Percentiles rank a stretch among this genome's conserved stretches.
phyloP scores from a whole-genome alignment of 2,888 invertebrate species.

The Drosophila peninsularis region DNA sequence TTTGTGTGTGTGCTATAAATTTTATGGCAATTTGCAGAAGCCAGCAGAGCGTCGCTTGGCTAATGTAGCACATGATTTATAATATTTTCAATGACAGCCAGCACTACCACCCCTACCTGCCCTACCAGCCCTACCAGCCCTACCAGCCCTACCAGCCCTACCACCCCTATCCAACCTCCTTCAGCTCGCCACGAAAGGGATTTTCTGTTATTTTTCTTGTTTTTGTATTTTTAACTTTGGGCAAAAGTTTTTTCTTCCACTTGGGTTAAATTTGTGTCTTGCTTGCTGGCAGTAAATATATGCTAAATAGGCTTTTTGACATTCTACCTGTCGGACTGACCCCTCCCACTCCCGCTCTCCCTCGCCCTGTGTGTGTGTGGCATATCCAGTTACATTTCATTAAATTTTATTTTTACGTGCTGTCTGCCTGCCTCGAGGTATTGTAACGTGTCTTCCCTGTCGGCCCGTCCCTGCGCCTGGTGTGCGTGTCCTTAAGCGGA shows the following conservation, averaged over 20 bases:
- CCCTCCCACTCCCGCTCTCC: background rate
- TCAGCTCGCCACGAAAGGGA: slow-evolving; percentile 47
- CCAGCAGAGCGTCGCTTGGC: slow-evolving; percentile 66
- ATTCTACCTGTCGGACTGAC: slow-evolving; percentile 66
- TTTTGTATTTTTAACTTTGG: slow-evolving; percentile 25
- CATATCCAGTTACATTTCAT: slow-evolving; percentile 81
- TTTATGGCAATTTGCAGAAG: slow-evolving; percentile 72
- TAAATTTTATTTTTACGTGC: slow-evolving; percentile 79
- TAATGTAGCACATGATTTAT: slow-evolving; percentile 81
- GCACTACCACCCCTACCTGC: background rate
- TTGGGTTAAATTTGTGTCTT: slow-evolving; percentile 29
- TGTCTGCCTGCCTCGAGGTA: slow-evolving; percentile 55
- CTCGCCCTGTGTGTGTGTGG: slow-evolving; percentile 30
- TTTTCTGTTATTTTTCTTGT: slow-evolving; percentile 43
- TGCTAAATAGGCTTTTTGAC: slow-evolving; percentile 81
- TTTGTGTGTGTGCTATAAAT: slow-evolving; percentile 66
- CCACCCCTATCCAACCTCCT: background rate
- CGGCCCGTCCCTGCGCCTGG: slow-evolving; percentile 1
- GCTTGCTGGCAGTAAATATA: slow-evolving; percentile 70
- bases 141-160: no score
- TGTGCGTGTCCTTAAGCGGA: slow-evolving; percentile 79
- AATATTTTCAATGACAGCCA: slow-evolving; percentile 73
- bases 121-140: no score
- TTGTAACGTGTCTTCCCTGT: slow-evolving; percentile 23
- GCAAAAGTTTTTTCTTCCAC: slow-evolving; percentile 49